Percentiles rank a stretch among this genome's conserved stretches.
phyloP scores from a whole-genome alignment of 2,113 vertebrate genomes.

The Oncorhynchus keta region DNA sequence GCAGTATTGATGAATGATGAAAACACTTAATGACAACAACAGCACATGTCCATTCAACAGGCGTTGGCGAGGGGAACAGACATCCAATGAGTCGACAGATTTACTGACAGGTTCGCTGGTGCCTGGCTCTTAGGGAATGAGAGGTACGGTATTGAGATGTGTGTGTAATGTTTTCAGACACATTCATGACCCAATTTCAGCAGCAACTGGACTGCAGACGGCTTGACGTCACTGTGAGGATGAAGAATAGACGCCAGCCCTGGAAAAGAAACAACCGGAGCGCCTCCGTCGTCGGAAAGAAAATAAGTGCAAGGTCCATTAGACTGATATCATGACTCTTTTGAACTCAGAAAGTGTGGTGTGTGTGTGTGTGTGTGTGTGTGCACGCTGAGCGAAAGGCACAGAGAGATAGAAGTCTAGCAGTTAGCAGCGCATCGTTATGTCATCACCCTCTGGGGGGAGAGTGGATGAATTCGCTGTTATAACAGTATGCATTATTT shows the following conservation, averaged over 20 bases:
- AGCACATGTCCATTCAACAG: background rate
- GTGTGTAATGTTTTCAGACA: too few relatives aligned
- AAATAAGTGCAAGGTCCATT: background rate
- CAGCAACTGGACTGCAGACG: background rate
- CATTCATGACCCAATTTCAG: too few relatives aligned
- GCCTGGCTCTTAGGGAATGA: background rate
- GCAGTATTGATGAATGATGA: too few relatives aligned
- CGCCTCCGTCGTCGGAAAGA: background rate
- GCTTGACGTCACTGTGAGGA: background rate
- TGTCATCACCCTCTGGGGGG: conserved; percentile 8
- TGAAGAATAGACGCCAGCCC: background rate
- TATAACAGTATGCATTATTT: conserved; percentile 28
- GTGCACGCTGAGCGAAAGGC: background rate
- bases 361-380: too few relatives aligned
- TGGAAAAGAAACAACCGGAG: background rate
- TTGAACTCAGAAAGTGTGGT: too few relatives aligned
- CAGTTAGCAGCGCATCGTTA: conserved; percentile 2
- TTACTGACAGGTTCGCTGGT: background rate
- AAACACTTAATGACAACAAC: background rate
- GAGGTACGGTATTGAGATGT: background rate
- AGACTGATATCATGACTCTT: too few relatives aligned
- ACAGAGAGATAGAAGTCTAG: background rate
- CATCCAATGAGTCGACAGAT: background rate
- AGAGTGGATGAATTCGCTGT: conserved; percentile 16
- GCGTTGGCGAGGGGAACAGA: background rate